Evolutionary conservation across 1,140 invertebrate species (phyloP).

Genomic region (Trypoxylus dichotomus): DNA sequence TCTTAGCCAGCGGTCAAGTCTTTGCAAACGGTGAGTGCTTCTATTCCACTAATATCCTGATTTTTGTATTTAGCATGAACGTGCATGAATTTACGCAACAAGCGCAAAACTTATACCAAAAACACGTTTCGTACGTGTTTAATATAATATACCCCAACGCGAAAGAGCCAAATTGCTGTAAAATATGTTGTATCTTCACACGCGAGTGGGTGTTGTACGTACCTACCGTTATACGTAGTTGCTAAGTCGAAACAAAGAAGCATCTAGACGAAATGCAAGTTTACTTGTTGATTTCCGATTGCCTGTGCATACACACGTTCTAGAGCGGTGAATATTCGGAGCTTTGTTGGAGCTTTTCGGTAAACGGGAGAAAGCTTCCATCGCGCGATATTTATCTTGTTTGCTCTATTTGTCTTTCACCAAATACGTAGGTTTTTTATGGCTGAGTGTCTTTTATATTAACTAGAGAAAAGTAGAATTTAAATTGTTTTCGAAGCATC

Average conservation of each 20-base stretch:
- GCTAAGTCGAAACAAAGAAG: neutral
- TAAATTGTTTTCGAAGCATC: too few relatives aligned
- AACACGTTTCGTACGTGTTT: neutral
- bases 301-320: neutral
- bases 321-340: neutral
- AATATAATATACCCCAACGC: neutral
- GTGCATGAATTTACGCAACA: neutral
- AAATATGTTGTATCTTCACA: neutral
- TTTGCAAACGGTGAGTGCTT: slow-evolving; percentile 24
- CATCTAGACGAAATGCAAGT: slow-evolving; percentile 2
- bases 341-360: neutral
- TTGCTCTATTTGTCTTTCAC: slow-evolving; percentile 3
- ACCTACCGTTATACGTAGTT: neutral
- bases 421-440: neutral
- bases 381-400: neutral
- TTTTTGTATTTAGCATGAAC: neutral
- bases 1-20: slow-evolving; percentile 20
- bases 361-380: neutral
- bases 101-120: slow-evolving; percentile 10
- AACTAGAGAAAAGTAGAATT: too few relatives aligned
- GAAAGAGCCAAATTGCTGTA: slow-evolving; percentile 1
- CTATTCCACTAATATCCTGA: neutral
- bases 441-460: too few relatives aligned
- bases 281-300: slow-evolving; percentile 20
- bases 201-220: neutral